Conservation (phyloP, 2,113 vertebrate genomes). For the Neotoma lepida region DNA sequence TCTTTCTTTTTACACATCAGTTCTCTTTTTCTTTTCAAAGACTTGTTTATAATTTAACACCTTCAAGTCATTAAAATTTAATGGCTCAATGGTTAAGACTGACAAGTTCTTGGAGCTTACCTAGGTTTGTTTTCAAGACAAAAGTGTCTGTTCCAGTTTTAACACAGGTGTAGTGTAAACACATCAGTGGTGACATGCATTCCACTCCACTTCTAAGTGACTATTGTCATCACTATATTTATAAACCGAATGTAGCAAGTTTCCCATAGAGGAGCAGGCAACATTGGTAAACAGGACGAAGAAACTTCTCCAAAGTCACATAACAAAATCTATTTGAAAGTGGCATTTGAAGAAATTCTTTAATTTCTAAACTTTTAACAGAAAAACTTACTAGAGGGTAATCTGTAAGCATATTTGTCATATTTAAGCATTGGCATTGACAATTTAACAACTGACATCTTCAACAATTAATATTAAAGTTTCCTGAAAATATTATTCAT, state of each 20-base stretch:
- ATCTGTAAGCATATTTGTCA: not conserved
- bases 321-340: not conserved
- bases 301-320: conserved; percentile 13
- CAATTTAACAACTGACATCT: not conserved
- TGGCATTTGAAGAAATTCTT: not conserved
- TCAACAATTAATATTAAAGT: not conserved
- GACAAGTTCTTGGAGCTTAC: conserved; percentile 59
- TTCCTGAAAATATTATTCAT: not conserved
- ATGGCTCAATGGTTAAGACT: conserved; percentile 56
- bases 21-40: not conserved
- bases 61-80: conserved; percentile 64
- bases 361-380: not conserved
- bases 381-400: not conserved
- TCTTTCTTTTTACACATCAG: not conserved
- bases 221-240: conserved; percentile 65
- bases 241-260: conserved; percentile 58
- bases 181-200: not conserved
- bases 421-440: not conserved
- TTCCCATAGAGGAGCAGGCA: conserved; percentile 62
- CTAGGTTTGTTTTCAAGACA: conserved; percentile 63
- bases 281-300: conserved; percentile 40
- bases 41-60: conserved; percentile 66
- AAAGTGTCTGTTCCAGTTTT: conserved; percentile 13
- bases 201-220: conserved; percentile 24
- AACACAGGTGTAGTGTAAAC: conserved; percentile 56